A percentile compares a stretch with the other conserved stretches of the same genome.
phyloP scores from a whole-genome alignment of 2,797 vertebrate species.

The Arctocebus calabarensis region DNA sequence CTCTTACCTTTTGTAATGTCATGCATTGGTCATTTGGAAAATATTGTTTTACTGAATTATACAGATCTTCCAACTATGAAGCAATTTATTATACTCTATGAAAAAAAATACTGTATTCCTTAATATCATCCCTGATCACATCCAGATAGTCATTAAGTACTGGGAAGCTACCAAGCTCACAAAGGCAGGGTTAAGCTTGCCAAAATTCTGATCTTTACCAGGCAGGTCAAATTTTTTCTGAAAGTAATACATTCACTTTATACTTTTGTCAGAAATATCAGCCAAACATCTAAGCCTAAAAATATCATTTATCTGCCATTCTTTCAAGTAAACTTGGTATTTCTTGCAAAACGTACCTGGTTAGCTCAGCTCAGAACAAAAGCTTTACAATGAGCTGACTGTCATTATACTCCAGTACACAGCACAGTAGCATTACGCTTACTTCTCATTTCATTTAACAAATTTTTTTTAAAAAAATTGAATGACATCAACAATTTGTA shows the following conservation, averaged over 20 bases:
- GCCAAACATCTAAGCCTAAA: background rate
- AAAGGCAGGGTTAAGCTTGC: background rate
- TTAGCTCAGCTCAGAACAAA: background rate
- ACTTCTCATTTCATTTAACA: background rate
- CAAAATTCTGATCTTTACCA: background rate
- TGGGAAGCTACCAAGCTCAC: background rate
- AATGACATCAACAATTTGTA: background rate
- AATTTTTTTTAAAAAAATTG: background rate
- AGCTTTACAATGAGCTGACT: background rate
- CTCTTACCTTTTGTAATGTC: conserved; percentile 19
- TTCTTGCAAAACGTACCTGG: background rate
- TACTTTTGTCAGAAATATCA: background rate
- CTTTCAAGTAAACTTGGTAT: background rate
- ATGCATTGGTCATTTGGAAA: background rate
- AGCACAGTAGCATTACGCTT: background rate
- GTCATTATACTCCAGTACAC: background rate
- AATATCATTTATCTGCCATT: background rate
- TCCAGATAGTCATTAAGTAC: conserved; percentile 11
- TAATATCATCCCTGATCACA: background rate
- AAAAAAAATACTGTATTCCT: background rate
- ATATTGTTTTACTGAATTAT: background rate
- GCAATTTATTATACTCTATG: background rate
- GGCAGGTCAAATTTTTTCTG: conserved; percentile 36
- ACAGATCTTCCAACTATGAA: conserved; percentile 32
- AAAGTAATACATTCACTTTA: background rate